A percentile compares a stretch with the other conserved stretches of the same genome.
phyloP scores from a whole-genome alignment of 2,888 invertebrate genomes.

The Exocentrus adspersus region DNA sequence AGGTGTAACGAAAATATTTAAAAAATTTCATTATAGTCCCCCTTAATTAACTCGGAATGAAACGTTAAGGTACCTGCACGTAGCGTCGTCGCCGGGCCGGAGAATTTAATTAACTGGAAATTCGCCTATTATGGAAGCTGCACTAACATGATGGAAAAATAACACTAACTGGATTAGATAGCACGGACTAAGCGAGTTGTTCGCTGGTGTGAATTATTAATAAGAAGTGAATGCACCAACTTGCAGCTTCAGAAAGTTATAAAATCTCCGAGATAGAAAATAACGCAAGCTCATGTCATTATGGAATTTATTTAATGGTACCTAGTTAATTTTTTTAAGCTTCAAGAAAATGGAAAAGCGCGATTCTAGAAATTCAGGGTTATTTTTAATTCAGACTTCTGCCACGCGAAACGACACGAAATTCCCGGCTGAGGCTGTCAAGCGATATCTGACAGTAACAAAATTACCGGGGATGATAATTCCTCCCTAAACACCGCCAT shows the following conservation, averaged over 20 bases:
- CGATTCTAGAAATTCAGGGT: no score
- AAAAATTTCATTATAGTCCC: conserved; percentile 22
- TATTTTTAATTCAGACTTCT: no score
- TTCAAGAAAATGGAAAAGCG: no score
- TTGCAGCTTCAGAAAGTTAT: no score
- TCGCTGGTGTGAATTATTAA: not conserved
- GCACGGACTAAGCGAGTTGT: not conserved
- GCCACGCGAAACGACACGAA: not conserved
- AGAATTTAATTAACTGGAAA: conserved; percentile 25
- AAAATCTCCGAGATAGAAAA: no score
- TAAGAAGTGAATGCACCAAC: not conserved
- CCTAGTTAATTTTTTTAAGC: no score
- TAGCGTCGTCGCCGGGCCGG: not conserved
- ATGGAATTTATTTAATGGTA: no score
- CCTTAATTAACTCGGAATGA: conserved; percentile 13
- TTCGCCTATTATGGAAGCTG: conserved; percentile 9
- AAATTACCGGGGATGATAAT: not conserved
- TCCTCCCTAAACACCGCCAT: not conserved
- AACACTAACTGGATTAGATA: not conserved
- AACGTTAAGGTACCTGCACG: conserved; percentile 14
- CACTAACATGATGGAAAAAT: conserved; percentile 7
- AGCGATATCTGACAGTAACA: not conserved
- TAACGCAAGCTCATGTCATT: no score
- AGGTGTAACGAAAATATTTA: conserved; percentile 10
- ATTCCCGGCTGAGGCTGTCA: not conserved